Conservation (phyloP, 2,113 vertebrate species). For the Lichenostomus cassidix region DNA sequence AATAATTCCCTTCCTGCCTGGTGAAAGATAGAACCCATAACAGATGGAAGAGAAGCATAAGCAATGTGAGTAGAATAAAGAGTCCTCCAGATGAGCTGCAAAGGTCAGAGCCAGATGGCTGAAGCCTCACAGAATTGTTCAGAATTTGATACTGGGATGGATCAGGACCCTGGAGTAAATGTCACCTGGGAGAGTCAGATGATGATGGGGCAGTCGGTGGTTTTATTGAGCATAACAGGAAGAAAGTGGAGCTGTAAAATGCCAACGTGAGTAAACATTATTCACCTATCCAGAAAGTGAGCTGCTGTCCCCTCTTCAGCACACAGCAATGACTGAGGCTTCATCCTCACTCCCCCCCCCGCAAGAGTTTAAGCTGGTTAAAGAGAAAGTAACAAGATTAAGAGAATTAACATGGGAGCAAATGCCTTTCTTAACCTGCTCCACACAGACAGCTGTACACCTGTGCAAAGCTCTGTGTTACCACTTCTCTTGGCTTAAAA, state of each 20-base stretch:
- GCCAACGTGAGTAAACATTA: slow-evolving; percentile 9
- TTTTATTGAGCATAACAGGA: not conserved
- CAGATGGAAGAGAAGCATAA: not conserved
- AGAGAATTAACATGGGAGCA: not conserved
- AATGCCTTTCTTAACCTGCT: not conserved
- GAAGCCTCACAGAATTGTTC: not conserved
- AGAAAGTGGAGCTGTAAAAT: slow-evolving; percentile 53
- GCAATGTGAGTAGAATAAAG: not conserved
- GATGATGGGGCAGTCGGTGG: not conserved
- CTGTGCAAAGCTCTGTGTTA: not conserved
- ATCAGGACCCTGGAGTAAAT: not conserved
- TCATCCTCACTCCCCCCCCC: not conserved
- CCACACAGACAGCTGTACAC: not conserved
- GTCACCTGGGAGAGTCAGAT: not conserved
- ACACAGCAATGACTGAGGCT: not conserved
- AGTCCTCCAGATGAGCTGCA: not conserved
- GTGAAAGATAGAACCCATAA: not conserved
- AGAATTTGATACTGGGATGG: not conserved
- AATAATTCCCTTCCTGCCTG: not conserved
- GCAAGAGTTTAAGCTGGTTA: not conserved
- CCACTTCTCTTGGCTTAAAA: not conserved
- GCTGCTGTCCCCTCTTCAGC: slow-evolving; percentile 14
- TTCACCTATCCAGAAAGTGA: not conserved
- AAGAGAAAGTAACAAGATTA: slow-evolving; percentile 34
- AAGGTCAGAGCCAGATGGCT: not conserved